Conservation (phyloP, 37 sponge, comb jelly and placozoan species). For the Eunapius fragilis region DNA sequence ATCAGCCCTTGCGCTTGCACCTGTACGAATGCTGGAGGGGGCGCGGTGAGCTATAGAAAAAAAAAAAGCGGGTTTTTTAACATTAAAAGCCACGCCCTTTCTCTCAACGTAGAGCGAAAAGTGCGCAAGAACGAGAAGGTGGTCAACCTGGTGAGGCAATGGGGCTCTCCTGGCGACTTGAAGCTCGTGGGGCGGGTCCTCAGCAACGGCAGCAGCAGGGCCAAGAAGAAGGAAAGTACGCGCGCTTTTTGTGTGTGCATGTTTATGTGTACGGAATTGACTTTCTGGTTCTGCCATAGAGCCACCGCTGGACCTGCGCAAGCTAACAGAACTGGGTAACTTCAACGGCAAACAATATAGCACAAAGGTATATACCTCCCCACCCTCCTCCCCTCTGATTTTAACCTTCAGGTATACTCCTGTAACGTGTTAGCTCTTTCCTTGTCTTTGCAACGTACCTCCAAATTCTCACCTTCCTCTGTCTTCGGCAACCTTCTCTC, state of each 20-base stretch:
- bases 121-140: background rate
- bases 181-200: background rate
- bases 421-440: no score
- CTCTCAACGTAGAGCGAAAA: background rate
- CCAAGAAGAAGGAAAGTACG: background rate
- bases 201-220: background rate
- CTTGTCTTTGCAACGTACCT: no score
- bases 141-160: background rate
- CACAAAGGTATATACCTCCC: background rate
- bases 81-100: background rate
- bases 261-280: background rate
- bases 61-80: no score
- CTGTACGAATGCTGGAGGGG: background rate
- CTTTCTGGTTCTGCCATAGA: background rate
- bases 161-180: background rate
- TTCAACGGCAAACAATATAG: background rate
- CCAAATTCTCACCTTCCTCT: no score
- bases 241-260: background rate
- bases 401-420: no score
- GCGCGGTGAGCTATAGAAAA: background rate
- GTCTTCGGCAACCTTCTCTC: no score
- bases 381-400: background rate
- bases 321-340: background rate
- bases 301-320: background rate
- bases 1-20: background rate